Percentiles rank a stretch among this genome's conserved stretches.
Conservation (phyloP, 2,797 vertebrate species). For the Sebastes trivittatus region DNA sequence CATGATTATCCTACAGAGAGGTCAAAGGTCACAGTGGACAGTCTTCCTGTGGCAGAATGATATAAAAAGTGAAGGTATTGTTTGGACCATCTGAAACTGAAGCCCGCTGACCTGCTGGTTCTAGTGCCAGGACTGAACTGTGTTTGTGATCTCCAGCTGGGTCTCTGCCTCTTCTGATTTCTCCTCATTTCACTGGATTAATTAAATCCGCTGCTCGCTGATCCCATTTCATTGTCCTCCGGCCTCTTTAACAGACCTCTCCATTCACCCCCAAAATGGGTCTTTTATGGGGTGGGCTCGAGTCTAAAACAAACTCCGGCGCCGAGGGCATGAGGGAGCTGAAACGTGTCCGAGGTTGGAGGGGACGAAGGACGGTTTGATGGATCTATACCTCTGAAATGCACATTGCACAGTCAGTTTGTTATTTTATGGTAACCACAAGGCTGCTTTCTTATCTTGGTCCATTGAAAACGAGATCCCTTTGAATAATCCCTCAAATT, state of each 20-base stretch:
- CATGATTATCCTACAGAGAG: background rate
- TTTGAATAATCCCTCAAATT: background rate
- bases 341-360: background rate
- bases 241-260: slow-evolving; percentile 50
- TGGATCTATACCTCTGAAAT: background rate
- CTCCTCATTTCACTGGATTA: slow-evolving; percentile 63
- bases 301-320: background rate
- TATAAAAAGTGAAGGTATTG: slow-evolving; percentile 4
- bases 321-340: slow-evolving; percentile 1
- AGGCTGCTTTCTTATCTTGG: background rate
- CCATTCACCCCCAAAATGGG: slow-evolving; percentile 51
- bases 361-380: background rate
- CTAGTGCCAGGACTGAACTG: slow-evolving; percentile 24
- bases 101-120: slow-evolving; percentile 23
- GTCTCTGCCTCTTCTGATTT: slow-evolving; percentile 48
- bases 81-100: slow-evolving; percentile 37
- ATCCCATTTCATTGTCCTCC: slow-evolving; percentile 62
- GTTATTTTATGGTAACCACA: background rate
- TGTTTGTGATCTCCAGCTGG: slow-evolving; percentile 40
- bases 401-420: background rate
- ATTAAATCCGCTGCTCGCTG: slow-evolving; percentile 57
- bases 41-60: background rate
- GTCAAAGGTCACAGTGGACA: background rate
- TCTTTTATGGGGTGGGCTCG: slow-evolving; percentile 26
- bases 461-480: background rate